A percentile compares a stretch with the other conserved stretches of the same genome.
phyloP scores from a whole-genome alignment of 2,888 invertebrate species.

The Cyaniris semiargus region DNA sequence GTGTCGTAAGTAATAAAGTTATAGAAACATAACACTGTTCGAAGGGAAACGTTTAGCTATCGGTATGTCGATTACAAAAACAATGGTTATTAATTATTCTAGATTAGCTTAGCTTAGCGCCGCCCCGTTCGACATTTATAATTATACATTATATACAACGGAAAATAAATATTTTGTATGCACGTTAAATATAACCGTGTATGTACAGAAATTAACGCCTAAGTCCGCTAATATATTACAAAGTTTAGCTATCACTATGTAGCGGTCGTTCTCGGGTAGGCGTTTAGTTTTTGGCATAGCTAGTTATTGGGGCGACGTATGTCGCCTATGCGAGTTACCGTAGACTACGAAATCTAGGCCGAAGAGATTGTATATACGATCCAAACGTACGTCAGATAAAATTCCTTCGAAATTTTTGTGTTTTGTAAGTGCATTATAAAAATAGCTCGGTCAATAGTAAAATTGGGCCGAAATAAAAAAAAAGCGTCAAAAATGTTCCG shows the following conservation, averaged over 20 bases:
- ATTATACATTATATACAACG: conserved; percentile 78
- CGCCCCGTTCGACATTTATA: conserved; percentile 42
- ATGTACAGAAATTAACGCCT: conserved; percentile 61
- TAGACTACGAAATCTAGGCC: conserved; percentile 19
- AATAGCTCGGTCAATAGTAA: conserved; percentile 37
- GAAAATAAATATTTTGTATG: conserved; percentile 74
- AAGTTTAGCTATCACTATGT: conserved; percentile 42
- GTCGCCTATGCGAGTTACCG: conserved; percentile 21
- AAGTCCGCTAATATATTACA: conserved; percentile 57
- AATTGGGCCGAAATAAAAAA: conserved; percentile 40
- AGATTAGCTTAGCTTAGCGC: conserved; percentile 31
- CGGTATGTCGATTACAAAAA: neutral
- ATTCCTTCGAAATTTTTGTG: conserved; percentile 4
- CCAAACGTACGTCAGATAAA: conserved; percentile 24
- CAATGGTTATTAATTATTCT: neutral
- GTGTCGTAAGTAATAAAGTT: neutral
- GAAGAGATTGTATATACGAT: conserved; percentile 8
- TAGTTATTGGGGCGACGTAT: conserved; percentile 51
- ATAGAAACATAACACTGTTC: neutral
- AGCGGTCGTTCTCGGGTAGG: conserved; percentile 50
- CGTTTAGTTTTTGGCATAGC: conserved; percentile 74
- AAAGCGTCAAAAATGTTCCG: conserved; percentile 47
- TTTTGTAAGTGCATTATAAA: conserved; percentile 30
- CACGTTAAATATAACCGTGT: conserved; percentile 69
- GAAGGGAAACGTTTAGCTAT: neutral